Evolutionary conservation across 2,888 invertebrate species (phyloP), one percentile per base, ranked within the genome.

Genomic region (Hypolimnas misippus): DNA sequence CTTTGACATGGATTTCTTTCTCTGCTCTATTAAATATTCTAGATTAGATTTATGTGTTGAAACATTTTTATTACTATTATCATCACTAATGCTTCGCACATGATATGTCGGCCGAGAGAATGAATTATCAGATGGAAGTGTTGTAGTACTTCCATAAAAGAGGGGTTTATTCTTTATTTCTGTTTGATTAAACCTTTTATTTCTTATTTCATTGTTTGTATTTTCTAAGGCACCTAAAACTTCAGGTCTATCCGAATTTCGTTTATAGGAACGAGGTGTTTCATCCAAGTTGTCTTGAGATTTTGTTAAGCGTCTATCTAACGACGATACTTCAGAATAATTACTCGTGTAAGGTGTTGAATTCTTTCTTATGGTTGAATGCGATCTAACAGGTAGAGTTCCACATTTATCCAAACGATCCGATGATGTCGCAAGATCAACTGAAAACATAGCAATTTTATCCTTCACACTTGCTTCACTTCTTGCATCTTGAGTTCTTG

Each of bases 401-500:
- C 89, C 83, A 76, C 85, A 88, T 77, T 92, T 89, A 67, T 89
- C 89, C 57, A 92, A 72, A 31, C 83, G 81, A 66, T 89, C 87
- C 14, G 90, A 75, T 64, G 91, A 88, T 40, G 83, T 75, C 1
- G 86, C 74, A 64, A 84, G 84, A 66, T 92, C 90, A 71, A 90
- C 93, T 49, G 96, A 96, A 85, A 97, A 97, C 95, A 97, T 96
- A 62, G 97, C 97, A 74, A 97, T 97, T 89, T 97, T 97, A 79
- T 97, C 97, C 76, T 95, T 94, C 59, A 97, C 96, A 76, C 96
- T 96, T 70, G 94, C 94, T 84, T 96, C 96, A 68, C 96, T 96
- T 77, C 95, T 94, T 72, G 96, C 96, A 85, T 96, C 96, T 83
- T 96, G 95, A 62, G 94, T 92, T 93, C 95, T 88, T 2, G 91